Evolutionary conservation across 2,113 vertebrate species (phyloP).

Genomic region (Boulengeromyrus knoepffleri): DNA sequence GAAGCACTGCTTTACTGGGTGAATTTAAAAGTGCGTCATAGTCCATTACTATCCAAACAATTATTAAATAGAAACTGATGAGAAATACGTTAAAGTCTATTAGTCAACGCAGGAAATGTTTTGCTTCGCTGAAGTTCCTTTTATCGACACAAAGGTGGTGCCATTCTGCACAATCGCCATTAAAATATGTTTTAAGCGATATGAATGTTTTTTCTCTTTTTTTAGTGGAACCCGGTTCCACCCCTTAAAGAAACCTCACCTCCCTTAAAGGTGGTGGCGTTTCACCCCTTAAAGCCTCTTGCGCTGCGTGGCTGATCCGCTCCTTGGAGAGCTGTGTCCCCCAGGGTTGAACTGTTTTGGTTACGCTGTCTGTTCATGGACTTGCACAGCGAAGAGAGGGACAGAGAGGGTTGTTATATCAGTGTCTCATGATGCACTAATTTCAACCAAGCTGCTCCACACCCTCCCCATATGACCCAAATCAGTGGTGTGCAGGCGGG

Average conservation of each 20-base stretch:
- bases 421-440: slow-evolving; percentile 1
- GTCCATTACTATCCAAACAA: not conserved
- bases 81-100: not conserved
- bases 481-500: not conserved
- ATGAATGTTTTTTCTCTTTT: not conserved
- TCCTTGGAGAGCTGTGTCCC: not conserved
- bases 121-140: not conserved
- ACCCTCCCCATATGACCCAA: not conserved
- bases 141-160: not conserved
- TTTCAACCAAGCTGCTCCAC: not conserved
- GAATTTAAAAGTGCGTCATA: not conserved
- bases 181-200: not conserved
- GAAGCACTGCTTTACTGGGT: not conserved
- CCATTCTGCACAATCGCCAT: not conserved
- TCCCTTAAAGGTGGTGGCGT: not conserved
- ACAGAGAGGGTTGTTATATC: not conserved
- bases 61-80: not conserved
- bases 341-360: not conserved
- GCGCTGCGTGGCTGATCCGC: not conserved
- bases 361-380: not conserved
- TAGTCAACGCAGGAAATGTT: not conserved
- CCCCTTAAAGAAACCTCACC: not conserved
- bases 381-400: not conserved
- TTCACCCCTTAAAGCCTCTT: not conserved
- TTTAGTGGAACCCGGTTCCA: not conserved